A percentile compares a stretch with the other conserved stretches of the same genome.
Conservation (phyloP, 2,113 vertebrate genomes). For the Sardina pilchardus region DNA sequence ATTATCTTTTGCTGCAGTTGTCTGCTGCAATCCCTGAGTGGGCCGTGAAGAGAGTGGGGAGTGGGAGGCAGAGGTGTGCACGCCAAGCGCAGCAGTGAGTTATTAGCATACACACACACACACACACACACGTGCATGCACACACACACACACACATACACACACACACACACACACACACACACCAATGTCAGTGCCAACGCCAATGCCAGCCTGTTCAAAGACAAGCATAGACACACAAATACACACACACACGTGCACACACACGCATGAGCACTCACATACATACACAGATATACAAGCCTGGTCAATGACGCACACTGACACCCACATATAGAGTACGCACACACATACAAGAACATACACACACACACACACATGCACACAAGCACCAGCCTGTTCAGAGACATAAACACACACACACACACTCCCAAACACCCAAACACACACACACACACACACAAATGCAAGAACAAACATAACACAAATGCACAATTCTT, state of each 20-base stretch:
- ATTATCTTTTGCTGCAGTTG: not conserved
- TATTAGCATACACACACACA: constrained; percentile 4
- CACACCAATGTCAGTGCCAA: not conserved
- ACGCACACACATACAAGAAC: not conserved
- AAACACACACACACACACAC: not conserved
- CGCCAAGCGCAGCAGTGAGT: constrained; percentile 8
- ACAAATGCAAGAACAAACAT: not conserved
- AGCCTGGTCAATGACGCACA: not conserved
- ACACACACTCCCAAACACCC: not conserved
- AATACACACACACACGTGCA: not conserved
- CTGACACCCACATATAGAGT: too few species aligned
- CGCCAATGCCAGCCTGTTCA: not conserved
- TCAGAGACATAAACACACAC: not conserved
- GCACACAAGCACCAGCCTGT: not conserved
- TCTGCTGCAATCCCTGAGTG: constrained; percentile 2
- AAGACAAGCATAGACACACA: not conserved
- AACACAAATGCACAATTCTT: not conserved
- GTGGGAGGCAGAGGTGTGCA: constrained; percentile 8
- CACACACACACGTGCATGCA: not conserved
- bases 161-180: not conserved
- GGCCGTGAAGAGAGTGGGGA: not conserved
- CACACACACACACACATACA: not conserved
- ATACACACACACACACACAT: not conserved
- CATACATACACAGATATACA: not conserved
- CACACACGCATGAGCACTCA: not conserved